These are phyloP conservation scores for Pinctada fucata DNA, from an alignment of 2,888 invertebrate genomes.

Conservation along the genomic window DNA sequence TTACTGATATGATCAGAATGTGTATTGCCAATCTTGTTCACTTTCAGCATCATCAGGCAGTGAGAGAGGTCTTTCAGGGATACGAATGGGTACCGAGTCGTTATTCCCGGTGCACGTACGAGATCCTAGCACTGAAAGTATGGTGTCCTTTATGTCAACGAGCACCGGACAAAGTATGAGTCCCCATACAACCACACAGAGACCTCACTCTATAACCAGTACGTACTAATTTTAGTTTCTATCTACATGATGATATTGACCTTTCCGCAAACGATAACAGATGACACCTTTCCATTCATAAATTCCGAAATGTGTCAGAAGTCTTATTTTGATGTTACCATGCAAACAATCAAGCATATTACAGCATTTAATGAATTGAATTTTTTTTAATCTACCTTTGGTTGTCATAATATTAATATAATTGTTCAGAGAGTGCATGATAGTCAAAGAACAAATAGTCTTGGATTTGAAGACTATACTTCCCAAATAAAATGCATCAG, in stretches of 20 bases:
- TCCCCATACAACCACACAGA: conserved; percentile 81
- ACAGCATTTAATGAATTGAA: too few relatives aligned
- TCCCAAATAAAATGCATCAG: too few relatives aligned
- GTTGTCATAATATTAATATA: too few relatives aligned
- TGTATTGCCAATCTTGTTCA: not conserved
- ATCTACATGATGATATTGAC: not conserved
- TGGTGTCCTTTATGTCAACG: conserved; percentile 85
- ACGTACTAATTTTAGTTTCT: conserved; percentile 59
- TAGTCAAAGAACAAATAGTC: too few relatives aligned
- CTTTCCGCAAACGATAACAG: too few relatives aligned
- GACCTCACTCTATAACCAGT: conserved; percentile 89
- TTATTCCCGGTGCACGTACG: conserved; percentile 59
- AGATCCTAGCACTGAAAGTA: conserved; percentile 82
- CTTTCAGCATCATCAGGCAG: conserved; percentile 85
- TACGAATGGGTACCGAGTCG: conserved; percentile 53
- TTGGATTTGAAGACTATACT: too few relatives aligned
- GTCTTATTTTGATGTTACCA: too few relatives aligned
- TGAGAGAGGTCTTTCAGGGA: conserved; percentile 77
- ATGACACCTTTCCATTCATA: too few relatives aligned
- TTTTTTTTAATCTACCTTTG: too few relatives aligned
- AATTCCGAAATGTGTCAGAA: too few relatives aligned
- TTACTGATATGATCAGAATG: too few relatives aligned
- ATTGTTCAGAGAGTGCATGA: too few relatives aligned
- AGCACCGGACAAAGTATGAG: conserved; percentile 83
- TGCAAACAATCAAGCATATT: not conserved